A percentile compares a stretch with the other conserved stretches of the same genome.
Conservation (phyloP, 2,888 invertebrate genomes). For the Cabera pusaria region DNA sequence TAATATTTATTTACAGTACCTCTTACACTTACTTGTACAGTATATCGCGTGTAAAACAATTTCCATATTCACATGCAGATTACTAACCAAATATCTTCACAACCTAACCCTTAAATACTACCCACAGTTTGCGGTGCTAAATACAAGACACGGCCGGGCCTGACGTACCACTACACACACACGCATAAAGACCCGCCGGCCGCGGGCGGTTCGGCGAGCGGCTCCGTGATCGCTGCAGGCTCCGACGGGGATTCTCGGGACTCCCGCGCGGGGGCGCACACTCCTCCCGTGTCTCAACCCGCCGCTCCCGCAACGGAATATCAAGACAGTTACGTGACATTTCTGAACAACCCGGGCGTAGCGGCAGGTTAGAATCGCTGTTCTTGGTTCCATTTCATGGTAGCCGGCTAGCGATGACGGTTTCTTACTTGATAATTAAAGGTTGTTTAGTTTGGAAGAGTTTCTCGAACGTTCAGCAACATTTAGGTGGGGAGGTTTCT, state of each 20-base stretch:
- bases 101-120: too few species aligned
- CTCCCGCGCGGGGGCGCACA: conserved; percentile 90
- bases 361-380: conserved; percentile 50
- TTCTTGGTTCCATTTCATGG: conserved; percentile 20
- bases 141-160: conserved; percentile 97
- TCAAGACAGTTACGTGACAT: conserved; percentile 87
- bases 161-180: conserved; percentile 97
- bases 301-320: conserved; percentile 76
- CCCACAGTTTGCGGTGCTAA: conserved; percentile 95
- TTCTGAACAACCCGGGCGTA: conserved; percentile 83
- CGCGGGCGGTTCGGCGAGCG: conserved; percentile 38
- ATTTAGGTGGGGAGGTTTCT: too few species aligned
- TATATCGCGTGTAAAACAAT: too few species aligned
- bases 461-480: too few species aligned
- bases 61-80: conserved; percentile 5
- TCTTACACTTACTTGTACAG: too few species aligned
- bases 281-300: conserved; percentile 53
- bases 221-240: conserved; percentile 44
- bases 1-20: too few species aligned
- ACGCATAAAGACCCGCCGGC: conserved; percentile 87
- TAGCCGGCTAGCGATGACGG: conserved; percentile 21
- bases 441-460: too few species aligned
- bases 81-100: too few species aligned
- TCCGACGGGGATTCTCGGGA: conserved; percentile 65
- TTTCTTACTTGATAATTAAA: too few species aligned